A percentile compares a stretch with the other conserved stretches of the same genome.
These are phyloP conservation scores for Melinaea marsaeus DNA, from an alignment of 2,888 invertebrate genomes.

Conservation along the genomic window DNA sequence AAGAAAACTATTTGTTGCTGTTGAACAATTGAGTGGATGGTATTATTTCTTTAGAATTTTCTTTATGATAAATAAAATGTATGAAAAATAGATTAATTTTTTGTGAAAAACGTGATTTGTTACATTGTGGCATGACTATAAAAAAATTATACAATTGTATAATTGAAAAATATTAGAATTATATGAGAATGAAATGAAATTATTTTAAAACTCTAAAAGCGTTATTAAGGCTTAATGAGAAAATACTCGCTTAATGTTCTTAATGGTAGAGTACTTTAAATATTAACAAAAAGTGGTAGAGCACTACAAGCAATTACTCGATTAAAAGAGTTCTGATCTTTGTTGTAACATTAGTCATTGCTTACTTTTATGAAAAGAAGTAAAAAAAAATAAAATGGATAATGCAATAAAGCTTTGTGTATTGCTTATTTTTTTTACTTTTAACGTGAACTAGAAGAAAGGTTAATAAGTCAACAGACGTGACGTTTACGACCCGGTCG, in stretches of 20 bases:
- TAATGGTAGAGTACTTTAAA: conserved; percentile 3
- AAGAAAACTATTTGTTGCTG: too few relatives aligned
- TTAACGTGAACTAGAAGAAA: conserved; percentile 15
- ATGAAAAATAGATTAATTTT: background rate
- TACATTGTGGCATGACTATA: too few relatives aligned
- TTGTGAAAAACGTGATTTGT: too few relatives aligned
- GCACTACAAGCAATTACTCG: conserved; percentile 12
- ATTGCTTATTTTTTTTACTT: conserved; percentile 2
- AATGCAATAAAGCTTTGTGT: conserved; percentile 6
- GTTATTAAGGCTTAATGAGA: conserved; percentile 1
- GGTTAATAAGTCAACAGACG: conserved; percentile 16
- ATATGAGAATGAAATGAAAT: background rate
- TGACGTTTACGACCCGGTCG: conserved; percentile 14
- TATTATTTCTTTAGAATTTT: background rate
- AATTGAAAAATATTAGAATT: background rate
- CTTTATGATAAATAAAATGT: background rate
- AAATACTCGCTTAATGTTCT: conserved; percentile 4
- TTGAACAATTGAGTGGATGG: too few relatives aligned
- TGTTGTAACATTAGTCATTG: conserved; percentile 15
- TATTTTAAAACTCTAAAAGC: conserved; percentile 1
- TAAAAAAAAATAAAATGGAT: conserved; percentile 13
- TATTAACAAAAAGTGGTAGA: conserved; percentile 8
- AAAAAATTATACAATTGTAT: too few relatives aligned
- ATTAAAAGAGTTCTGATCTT: conserved; percentile 14
- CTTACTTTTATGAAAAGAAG: conserved; percentile 9